Evolutionary conservation across 2,797 vertebrate genomes (phyloP).

Genomic region (Premnoplex brunnescens): DNA sequence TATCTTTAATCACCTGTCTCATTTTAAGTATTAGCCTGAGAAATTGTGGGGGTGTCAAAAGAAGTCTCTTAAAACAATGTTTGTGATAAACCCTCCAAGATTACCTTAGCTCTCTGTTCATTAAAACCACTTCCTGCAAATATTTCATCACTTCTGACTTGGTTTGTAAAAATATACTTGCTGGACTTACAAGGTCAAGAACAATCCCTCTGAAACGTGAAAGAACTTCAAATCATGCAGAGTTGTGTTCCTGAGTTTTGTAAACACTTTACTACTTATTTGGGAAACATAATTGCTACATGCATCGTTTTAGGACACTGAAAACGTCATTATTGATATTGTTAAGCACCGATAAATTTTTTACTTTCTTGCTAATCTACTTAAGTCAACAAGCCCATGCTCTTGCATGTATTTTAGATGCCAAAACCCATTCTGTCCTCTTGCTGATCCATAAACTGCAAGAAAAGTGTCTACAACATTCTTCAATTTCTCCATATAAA

Average conservation of each 20-base stretch:
- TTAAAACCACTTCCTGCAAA: background rate
- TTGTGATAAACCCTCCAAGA: rapidly evolving
- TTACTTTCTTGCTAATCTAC: background rate
- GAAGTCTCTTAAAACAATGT: background rate
- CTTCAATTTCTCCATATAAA: background rate
- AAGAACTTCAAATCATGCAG: background rate
- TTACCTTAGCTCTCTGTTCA: background rate
- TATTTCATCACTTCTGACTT: background rate
- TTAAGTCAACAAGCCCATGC: background rate
- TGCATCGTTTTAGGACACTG: background rate
- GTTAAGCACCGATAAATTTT: background rate
- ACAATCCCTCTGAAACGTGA: background rate
- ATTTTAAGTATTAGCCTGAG: background rate
- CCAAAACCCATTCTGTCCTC: background rate
- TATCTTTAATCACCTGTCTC: background rate
- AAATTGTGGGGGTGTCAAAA: background rate
- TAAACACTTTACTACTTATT: background rate
- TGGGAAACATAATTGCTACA: background rate
- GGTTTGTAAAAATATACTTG: background rate
- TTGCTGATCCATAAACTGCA: background rate
- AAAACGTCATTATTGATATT: background rate
- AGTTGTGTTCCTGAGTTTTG: background rate
- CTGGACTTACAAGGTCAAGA: background rate
- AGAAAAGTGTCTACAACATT: background rate
- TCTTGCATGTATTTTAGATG: background rate